phyloP scores from a whole-genome alignment of 2,113 vertebrate genomes.

The Saguinus midas region DNA sequence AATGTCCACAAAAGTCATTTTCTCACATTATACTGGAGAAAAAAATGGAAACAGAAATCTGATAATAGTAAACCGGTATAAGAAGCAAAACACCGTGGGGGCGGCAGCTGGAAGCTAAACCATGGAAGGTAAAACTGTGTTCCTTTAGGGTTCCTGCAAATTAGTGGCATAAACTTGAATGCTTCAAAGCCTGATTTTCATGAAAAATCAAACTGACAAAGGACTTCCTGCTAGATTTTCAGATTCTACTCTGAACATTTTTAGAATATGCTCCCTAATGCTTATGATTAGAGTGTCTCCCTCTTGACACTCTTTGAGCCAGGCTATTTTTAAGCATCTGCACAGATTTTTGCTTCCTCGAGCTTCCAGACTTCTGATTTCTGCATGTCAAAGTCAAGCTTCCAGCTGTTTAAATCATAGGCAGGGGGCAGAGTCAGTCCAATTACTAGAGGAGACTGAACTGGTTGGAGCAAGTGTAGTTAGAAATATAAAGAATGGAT shows the following conservation, averaged over 20 bases:
- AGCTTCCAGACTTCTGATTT: slow-evolving; percentile 45
- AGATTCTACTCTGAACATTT: slow-evolving; percentile 62
- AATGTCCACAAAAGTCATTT: slow-evolving; percentile 69
- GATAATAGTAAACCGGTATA: slow-evolving; percentile 61
- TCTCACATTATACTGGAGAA: slow-evolving; percentile 55
- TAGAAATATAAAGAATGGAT: neutral
- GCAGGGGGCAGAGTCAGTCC: slow-evolving; percentile 8
- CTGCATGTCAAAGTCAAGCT: neutral
- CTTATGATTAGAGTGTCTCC: slow-evolving; percentile 65
- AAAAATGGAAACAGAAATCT: slow-evolving; percentile 1
- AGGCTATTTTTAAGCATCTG: slow-evolving; percentile 68
- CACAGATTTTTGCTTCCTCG: slow-evolving; percentile 23
- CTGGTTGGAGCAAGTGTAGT: neutral
- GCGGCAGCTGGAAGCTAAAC: slow-evolving; percentile 9
- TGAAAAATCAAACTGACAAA: slow-evolving; percentile 30
- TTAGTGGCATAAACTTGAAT: slow-evolving; percentile 48
- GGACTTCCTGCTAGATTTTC: neutral
- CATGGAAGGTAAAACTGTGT: slow-evolving; percentile 18
- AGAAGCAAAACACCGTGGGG: slow-evolving; percentile 60
- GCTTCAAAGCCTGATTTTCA: slow-evolving; percentile 62
- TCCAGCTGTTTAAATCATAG: slow-evolving; percentile 3
- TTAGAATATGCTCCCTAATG: slow-evolving; percentile 63
- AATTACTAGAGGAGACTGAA: neutral
- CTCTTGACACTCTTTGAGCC: slow-evolving; percentile 49
- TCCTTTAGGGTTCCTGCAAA: slow-evolving; percentile 43